phyloP scores from a whole-genome alignment of 1,140 invertebrate genomes.

The Drosophila erecta region DNA sequence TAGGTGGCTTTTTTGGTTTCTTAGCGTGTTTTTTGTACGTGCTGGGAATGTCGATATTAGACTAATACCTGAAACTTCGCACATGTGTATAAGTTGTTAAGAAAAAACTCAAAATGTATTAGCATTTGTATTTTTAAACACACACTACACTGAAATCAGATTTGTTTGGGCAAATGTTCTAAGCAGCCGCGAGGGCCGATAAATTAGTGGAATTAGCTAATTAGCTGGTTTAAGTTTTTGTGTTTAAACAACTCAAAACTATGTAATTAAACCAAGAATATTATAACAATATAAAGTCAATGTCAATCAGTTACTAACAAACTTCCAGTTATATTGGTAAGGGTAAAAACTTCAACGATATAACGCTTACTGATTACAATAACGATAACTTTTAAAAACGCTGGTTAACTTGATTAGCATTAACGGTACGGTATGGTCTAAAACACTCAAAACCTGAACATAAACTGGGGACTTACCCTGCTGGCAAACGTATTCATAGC shows the following conservation, averaged over 20 bases:
- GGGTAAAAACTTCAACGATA: slow-evolving; percentile 60
- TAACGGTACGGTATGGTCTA: slow-evolving; percentile 54
- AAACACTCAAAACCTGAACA: slow-evolving; percentile 28
- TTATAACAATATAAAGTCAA: slow-evolving; percentile 58
- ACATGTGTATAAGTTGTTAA: slow-evolving; percentile 84
- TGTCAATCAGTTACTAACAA: slow-evolving; percentile 68
- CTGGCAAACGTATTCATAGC: slow-evolving; percentile 91
- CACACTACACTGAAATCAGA: slow-evolving; percentile 77
- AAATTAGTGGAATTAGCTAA: slow-evolving; percentile 78
- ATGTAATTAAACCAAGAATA: slow-evolving; percentile 62
- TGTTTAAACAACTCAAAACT: slow-evolving; percentile 62
- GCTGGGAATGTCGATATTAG: slow-evolving; percentile 55
- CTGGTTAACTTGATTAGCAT: slow-evolving; percentile 69
- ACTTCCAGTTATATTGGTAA: slow-evolving; percentile 60
- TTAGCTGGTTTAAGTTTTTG: slow-evolving; percentile 60
- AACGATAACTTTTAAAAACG: slow-evolving; percentile 61
- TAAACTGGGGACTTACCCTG: slow-evolving; percentile 88
- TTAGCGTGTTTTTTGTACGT: slow-evolving; percentile 50
- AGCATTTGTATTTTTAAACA: slow-evolving; percentile 58
- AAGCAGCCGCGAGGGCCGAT: slow-evolving; percentile 50
- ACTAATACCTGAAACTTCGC: slow-evolving; percentile 66
- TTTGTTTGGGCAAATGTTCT: slow-evolving; percentile 31
- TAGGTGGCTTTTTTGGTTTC: slow-evolving; percentile 51
- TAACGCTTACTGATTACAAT: slow-evolving; percentile 67
- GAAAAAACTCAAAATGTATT: slow-evolving; percentile 49